Evolutionary conservation across 2,888 invertebrate genomes (phyloP).

Genomic region (Poecilus cupreus): DNA sequence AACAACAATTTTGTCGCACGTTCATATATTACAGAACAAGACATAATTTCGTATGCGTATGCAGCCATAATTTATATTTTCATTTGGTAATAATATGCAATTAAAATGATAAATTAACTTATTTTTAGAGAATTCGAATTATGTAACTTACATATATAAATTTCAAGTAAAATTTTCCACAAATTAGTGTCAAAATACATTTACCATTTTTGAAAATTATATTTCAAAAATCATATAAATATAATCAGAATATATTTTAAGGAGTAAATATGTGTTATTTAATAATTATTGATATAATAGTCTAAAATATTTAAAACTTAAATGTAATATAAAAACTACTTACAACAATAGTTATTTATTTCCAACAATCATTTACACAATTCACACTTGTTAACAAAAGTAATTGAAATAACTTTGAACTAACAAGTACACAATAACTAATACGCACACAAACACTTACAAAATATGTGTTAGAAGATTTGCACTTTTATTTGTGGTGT

Average conservation of each 20-base stretch:
- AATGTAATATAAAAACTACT: not conserved
- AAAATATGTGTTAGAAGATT: not conserved
- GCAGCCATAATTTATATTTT: not conserved
- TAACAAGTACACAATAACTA: slow-evolving; percentile 12
- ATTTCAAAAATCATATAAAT: too few relatives aligned
- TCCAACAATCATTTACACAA: not conserved
- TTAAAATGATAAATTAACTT: slow-evolving; percentile 8
- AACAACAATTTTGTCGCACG: too few relatives aligned
- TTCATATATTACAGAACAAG: too few relatives aligned
- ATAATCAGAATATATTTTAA: too few relatives aligned
- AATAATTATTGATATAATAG: too few relatives aligned
- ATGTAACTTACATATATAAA: too few relatives aligned
- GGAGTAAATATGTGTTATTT: too few relatives aligned
- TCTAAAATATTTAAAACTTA: not conserved
- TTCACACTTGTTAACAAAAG: not conserved
- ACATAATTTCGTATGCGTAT: not conserved
- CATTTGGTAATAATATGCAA: not conserved
- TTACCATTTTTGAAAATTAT: too few relatives aligned
- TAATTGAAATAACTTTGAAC: slow-evolving; percentile 40
- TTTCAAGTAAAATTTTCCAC: too few relatives aligned
- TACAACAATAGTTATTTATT: not conserved
- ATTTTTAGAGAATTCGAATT: not conserved
- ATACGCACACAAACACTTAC: not conserved
- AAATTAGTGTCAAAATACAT: too few relatives aligned
- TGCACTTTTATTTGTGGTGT: not conserved